Conservation (phyloP, 2,888 invertebrate species). For the Zaprionus lineosus region DNA sequence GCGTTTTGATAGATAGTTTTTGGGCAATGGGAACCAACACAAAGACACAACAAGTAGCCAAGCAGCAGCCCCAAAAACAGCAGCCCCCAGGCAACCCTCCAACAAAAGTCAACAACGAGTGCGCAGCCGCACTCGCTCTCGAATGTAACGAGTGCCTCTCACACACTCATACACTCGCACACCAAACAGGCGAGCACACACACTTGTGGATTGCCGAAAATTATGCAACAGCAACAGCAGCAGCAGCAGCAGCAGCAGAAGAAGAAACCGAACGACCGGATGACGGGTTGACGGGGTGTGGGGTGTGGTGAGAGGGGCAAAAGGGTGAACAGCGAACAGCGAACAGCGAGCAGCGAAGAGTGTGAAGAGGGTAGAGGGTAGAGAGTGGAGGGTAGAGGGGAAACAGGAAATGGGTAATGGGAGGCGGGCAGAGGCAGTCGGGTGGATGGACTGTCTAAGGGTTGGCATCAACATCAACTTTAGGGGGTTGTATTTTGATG, state of each 20-base stretch:
- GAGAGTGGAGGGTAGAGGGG: conserved; percentile 1
- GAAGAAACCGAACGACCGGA: too few relatives aligned
- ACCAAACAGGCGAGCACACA: conserved; percentile 72
- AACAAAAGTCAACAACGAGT: conserved; percentile 16
- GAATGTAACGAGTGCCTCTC: conserved; percentile 41
- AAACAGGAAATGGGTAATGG: too few relatives aligned
- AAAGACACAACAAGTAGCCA: conserved; percentile 78
- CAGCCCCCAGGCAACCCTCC: background rate
- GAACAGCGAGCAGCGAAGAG: too few relatives aligned
- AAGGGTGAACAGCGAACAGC: too few relatives aligned
- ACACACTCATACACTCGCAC: conserved; percentile 34
- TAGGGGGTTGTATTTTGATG: conserved; percentile 65
- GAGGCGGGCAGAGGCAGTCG: background rate
- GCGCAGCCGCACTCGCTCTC: conserved; percentile 40
- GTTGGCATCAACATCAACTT: conserved; percentile 35
- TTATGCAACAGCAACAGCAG: conserved; percentile 70
- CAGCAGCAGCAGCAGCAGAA: conserved; percentile 11
- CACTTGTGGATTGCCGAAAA: conserved; percentile 81
- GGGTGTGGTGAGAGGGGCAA: background rate
- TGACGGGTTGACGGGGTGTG: too few relatives aligned
- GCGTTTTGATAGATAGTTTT: conserved; percentile 23
- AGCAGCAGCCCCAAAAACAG: conserved; percentile 17
- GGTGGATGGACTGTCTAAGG: conserved; percentile 21
- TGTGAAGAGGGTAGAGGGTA: background rate
- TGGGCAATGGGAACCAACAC: conserved; percentile 46